A percentile compares a stretch with the other conserved stretches of the same genome.
These are phyloP conservation scores for Pollachius pollachius DNA, from an alignment of 2,113 vertebrate genomes.

Conservation along the genomic window DNA sequence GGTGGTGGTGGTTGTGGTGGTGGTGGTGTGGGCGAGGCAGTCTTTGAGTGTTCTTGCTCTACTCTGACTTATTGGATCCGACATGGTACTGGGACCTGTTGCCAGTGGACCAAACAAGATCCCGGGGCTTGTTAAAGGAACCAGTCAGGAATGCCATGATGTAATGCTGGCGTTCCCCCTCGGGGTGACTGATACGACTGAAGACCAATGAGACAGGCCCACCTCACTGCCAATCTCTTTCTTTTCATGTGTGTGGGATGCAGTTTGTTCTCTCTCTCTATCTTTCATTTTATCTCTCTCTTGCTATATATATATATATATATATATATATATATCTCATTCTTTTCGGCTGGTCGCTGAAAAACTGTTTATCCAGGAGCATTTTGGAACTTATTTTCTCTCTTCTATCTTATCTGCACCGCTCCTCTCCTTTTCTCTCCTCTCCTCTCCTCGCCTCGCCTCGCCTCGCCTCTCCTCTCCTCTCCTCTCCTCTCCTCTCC, in stretches of 20 bases:
- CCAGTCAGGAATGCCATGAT: constrained; percentile 55
- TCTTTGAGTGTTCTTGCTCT: constrained; percentile 50
- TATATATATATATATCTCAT: constrained; percentile 13
- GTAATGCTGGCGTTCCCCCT: constrained; percentile 44
- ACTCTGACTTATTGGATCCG: constrained; percentile 44
- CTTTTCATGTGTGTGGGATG: constrained; percentile 54
- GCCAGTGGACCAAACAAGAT: constrained; percentile 42
- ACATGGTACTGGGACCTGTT: constrained; percentile 24
- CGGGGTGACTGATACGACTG: constrained; percentile 48
- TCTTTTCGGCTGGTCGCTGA: constrained; percentile 43
- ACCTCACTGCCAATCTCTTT: constrained; percentile 33
- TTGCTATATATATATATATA: too few species aligned
- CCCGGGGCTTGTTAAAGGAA: constrained; percentile 35
- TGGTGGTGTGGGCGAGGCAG: background rate
- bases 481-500: background rate
- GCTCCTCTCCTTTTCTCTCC: background rate
- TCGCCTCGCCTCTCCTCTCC: background rate
- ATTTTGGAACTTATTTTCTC: constrained; percentile 38
- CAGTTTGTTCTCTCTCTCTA: constrained; percentile 6
- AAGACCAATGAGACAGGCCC: constrained; percentile 25
- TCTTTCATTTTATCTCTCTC: background rate
- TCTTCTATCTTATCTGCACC: too few species aligned
- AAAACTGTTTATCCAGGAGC: constrained; percentile 49
- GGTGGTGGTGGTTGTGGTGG: background rate
- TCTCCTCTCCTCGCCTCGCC: background rate